phyloP scores from a whole-genome alignment of 2,113 vertebrate species.

The Rhinichthys klamathensis region DNA sequence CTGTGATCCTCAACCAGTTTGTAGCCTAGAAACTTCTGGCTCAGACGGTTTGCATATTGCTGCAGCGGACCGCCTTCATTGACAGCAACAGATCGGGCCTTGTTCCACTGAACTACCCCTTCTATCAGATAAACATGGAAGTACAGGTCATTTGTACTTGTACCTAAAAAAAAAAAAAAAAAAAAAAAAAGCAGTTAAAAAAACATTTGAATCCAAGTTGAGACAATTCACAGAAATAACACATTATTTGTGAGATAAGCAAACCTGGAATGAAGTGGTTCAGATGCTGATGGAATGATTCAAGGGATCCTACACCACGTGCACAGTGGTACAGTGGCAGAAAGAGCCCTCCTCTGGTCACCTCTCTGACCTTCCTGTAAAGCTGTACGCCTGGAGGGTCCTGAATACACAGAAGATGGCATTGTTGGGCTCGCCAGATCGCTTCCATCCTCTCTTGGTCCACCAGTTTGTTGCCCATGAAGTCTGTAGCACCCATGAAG shows the following conservation, averaged over 20 bases:
- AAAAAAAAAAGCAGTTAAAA: not conserved
- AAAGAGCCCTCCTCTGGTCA: conserved; percentile 26
- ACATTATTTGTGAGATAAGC: not conserved
- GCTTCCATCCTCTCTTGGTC: conserved; percentile 27
- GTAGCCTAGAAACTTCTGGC: conserved; percentile 28
- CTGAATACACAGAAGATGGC: conserved; percentile 7
- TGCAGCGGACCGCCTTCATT: not conserved
- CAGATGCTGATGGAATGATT: conserved; percentile 41
- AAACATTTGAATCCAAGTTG: not conserved
- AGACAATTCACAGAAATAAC: not conserved
- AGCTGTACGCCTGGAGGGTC: conserved; percentile 23
- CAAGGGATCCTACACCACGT: not conserved
- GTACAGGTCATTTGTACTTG: conserved; percentile 14
- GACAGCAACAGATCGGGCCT: not conserved
- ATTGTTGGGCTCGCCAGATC: conserved; percentile 14
- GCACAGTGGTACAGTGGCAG: not conserved
- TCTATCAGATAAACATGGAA: conserved; percentile 47
- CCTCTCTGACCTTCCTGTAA: conserved; percentile 7
- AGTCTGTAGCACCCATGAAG: conserved; percentile 18
- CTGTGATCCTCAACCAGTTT: conserved; percentile 29
- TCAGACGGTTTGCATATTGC: conserved; percentile 22
- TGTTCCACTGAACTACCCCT: conserved; percentile 25
- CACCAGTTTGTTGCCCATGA: conserved; percentile 12
- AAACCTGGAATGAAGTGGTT: conserved; percentile 23
- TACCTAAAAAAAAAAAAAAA: not conserved